Evolutionary conservation across 1,140 invertebrate genomes (phyloP), one percentile per base, ranked within the genome.

Genomic region (Ruditapes philippinarum): DNA sequence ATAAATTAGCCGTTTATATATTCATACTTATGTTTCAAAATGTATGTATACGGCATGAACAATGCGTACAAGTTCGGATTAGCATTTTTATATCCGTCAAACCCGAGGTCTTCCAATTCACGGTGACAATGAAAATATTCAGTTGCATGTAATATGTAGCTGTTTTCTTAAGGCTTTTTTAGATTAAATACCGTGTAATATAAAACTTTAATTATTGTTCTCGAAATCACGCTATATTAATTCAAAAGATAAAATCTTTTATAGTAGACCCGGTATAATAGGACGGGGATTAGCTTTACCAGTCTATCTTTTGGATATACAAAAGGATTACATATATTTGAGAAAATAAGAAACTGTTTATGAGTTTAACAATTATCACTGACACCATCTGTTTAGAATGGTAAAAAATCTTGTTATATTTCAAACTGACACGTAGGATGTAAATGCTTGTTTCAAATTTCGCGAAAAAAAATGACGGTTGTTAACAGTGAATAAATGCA

Each of bases 81-180:
- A 83, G 60, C 62, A 83, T 68, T 83, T 83, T 49, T 49, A 83
- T 70, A 33, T 33, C 45, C 51, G 62, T 68, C 3, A 12, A 31
- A 40, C 57, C n/a, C 54, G 49, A 17, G 54, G 42, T 82, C 33
- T 12, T 65, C 33, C 42, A 14, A 68, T 70, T 83, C 81, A 31
- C 45, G 14, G 36, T 45, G 40, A 68, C 40, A 83, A 83, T 68
- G 42, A 51, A 31, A 42, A 68, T 65, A 45, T 83, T 49, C 42
- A 49, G 70, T 83, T 83, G 62, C 81, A 45, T 83, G 81, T 83
- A 83, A 83, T 83, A 70, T 83, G 81, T 83, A 65, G 60, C 81
- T 83, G 25, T 49, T 70, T 83, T 45, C 28, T 49, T 36, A 49
- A 14, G 33, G 31, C 42, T 9, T 42, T 70, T 83, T 60, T 36